phyloP scores from a whole-genome alignment of 92 coral and sea anemone genomes.

The Desmophyllum pertusum region DNA sequence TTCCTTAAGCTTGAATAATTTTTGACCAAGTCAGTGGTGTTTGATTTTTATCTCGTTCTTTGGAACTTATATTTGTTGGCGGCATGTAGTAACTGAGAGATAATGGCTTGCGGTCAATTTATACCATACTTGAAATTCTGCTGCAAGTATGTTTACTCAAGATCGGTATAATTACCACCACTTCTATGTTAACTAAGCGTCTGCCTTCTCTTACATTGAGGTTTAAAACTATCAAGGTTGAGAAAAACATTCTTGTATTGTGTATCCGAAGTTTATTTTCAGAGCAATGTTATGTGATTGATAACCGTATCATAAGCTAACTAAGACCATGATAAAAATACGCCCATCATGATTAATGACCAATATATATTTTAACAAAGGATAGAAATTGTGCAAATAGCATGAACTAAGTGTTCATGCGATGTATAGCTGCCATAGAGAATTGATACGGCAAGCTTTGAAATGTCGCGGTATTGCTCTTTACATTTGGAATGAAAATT shows the following conservation, averaged over 20 bases:
- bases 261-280: not conserved
- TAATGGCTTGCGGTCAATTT: slow-evolving; percentile 2
- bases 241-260: not conserved
- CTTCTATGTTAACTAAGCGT: not conserved
- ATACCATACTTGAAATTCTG: not conserved
- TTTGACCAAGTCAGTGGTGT: not conserved
- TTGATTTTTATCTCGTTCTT: not conserved
- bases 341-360: not conserved
- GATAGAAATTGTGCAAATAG: not conserved
- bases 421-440: not conserved
- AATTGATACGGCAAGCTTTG: not conserved
- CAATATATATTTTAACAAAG: not conserved
- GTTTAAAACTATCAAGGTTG: not conserved
- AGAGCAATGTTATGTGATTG: not conserved
- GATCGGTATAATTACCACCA: not conserved
- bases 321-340: not conserved
- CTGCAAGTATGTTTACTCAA: not conserved
- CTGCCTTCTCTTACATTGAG: not conserved
- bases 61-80: not conserved
- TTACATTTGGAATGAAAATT: not conserved
- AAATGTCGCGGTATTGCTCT: not conserved
- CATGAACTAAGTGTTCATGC: not conserved
- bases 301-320: not conserved
- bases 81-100: not conserved
- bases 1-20: not conserved